These are phyloP conservation scores for Seriola aureovittata DNA, from an alignment of 2,113 vertebrate species.

Conservation along the genomic window DNA sequence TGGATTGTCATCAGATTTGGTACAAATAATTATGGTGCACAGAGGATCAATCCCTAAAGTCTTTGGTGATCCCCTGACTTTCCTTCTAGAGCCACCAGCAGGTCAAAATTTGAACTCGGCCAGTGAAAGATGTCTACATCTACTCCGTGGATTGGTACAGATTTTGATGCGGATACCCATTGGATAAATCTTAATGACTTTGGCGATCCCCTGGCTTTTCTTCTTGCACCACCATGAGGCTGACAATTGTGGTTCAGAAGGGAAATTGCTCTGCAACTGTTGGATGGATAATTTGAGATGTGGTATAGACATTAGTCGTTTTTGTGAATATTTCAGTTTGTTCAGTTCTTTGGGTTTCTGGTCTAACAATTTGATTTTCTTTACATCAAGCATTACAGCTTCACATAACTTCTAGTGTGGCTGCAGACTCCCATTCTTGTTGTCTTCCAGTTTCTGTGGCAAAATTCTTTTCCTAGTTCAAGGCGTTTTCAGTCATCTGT, in stretches of 20 bases:
- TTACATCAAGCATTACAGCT: background rate
- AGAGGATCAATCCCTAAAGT: background rate
- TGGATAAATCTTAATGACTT: background rate
- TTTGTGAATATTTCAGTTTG: conserved; percentile 1
- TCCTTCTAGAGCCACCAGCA: background rate
- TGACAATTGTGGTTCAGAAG: background rate
- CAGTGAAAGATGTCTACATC: background rate
- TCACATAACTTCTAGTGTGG: background rate
- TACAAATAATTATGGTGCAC: background rate
- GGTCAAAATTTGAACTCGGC: background rate
- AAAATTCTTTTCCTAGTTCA: conserved; percentile 19
- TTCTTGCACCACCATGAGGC: background rate
- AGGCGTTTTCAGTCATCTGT: conserved; percentile 2
- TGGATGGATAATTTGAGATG: background rate
- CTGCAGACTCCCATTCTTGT: background rate
- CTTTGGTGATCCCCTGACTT: background rate
- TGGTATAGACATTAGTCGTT: background rate
- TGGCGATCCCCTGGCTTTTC: background rate
- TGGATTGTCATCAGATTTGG: background rate
- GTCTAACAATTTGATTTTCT: background rate
- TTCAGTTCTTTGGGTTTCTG: background rate
- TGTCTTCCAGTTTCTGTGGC: conserved; percentile 1
- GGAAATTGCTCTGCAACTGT: background rate
- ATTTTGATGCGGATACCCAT: background rate
- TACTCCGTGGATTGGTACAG: background rate